These are phyloP conservation scores for Agrotis puta DNA, from an alignment of 2,888 invertebrate species.

Conservation along the genomic window DNA sequence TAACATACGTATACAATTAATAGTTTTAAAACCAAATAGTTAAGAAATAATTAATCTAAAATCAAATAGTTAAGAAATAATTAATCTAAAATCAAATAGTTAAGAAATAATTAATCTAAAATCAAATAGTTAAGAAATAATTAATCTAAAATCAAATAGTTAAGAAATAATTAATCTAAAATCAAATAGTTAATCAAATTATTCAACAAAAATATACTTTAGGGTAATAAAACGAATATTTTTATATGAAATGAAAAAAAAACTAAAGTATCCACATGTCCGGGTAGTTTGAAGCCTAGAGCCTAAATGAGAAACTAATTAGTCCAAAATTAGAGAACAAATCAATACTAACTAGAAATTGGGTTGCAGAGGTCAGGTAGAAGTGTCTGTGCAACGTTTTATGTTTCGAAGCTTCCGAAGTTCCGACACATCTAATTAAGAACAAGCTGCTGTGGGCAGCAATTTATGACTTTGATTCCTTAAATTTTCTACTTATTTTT, in stretches of 20 bases:
- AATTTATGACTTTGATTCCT: background rate
- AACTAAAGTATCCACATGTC: background rate
- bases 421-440: conserved; percentile 2
- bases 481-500: conserved; percentile 3
- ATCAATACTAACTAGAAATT: conserved; percentile 32
- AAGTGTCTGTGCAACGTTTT: conserved; percentile 15
- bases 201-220: background rate
- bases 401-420: conserved; percentile 2
- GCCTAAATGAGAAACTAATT: conserved; percentile 11
- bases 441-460: background rate
- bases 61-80: no score
- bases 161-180: no score
- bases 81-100: no score
- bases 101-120: no score
- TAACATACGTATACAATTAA: background rate
- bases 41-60: no score
- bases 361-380: conserved; percentile 36
- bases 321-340: conserved; percentile 7
- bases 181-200: no score
- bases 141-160: no score
- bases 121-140: no score
- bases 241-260: background rate
- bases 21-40: no score
- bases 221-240: background rate
- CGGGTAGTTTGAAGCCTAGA: background rate